Evolutionary conservation across 2,113 vertebrate genomes (phyloP), one percentile per base, ranked within the genome.

Genomic region (Ornithorhynchus anatinus): DNA sequence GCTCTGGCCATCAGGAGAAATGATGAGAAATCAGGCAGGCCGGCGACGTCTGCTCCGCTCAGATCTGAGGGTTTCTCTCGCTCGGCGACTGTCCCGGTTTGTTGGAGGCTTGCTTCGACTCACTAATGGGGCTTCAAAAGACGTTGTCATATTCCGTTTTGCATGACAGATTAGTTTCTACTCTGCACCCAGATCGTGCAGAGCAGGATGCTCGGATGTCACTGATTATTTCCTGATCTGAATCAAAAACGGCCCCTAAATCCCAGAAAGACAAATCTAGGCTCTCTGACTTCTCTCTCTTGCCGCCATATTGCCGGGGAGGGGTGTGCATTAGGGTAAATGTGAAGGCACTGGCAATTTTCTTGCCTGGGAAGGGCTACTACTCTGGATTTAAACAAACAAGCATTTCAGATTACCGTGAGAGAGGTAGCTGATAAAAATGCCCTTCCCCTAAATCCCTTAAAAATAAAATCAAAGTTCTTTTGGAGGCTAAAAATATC

Each of bases 231-330:
- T 65, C 67, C 47, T 82, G 59, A 72, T 54, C 52, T 9, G 42
- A 62, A 38, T 13, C 52, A 50, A 61, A 85, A 86, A 80, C 77
- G 54, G 78, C 17, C 60, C 74, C 69, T 5, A 13, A 82, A 1
- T 73, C 66, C 81, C 85, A 82, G 54, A 47, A 39, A 71, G 54
- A 66, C 31, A 39, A 25, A 59, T 59, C 44, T 3, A 45, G 2
- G 29, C 52, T 69, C 1, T 58, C 64, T 51, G 37, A 69, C n/a
- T n/a, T n/a, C 37, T 66, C 80, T 40, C 33, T 0, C 2, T 7
- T 52, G 69, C 59, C 52, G 42, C 76, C 0, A 0, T 29, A 9
- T 59, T 56, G 37, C 35, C 1, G 0, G 0, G 22, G 36, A 13
- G 0, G 4, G 23, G 25, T 20, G 72, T 10, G 29, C 13, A 22